Evolutionary conservation across 2,113 vertebrate genomes (phyloP).

Genomic region (Muntiacus muntjak): DNA sequence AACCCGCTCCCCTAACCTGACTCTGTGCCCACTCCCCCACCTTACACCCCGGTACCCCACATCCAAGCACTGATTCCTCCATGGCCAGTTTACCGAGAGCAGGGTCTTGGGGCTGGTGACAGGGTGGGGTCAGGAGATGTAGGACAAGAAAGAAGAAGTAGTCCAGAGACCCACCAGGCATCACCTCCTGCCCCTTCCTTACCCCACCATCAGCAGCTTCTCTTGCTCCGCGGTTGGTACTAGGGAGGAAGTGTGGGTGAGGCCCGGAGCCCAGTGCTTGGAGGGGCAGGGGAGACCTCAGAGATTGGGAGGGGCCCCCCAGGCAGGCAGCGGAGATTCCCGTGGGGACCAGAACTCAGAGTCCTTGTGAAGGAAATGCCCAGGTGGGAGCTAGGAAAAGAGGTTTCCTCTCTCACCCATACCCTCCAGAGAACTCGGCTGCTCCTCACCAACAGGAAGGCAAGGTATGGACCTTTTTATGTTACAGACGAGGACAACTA

Average conservation of each 20-base stretch:
- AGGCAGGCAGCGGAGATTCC: neutral
- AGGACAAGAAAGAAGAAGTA: neutral
- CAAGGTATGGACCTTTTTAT: neutral
- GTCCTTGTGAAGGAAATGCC: neutral
- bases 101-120: neutral
- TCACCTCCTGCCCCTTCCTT: neutral
- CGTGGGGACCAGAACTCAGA: neutral
- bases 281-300: neutral
- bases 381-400: neutral
- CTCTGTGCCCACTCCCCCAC: neutral
- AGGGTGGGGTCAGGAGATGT: neutral
- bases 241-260: neutral
- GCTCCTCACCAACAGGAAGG: neutral
- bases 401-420: neutral
- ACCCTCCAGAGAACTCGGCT: neutral
- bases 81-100: neutral
- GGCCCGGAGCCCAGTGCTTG: neutral
- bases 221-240: neutral
- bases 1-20: too few species aligned
- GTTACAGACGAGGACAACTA: neutral
- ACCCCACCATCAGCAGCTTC: neutral
- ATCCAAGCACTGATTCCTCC: neutral
- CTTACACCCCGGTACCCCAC: neutral
- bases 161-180: neutral
- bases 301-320: neutral